Conservation (phyloP, 2,888 invertebrate genomes). For the Heteropelma amictum region DNA sequence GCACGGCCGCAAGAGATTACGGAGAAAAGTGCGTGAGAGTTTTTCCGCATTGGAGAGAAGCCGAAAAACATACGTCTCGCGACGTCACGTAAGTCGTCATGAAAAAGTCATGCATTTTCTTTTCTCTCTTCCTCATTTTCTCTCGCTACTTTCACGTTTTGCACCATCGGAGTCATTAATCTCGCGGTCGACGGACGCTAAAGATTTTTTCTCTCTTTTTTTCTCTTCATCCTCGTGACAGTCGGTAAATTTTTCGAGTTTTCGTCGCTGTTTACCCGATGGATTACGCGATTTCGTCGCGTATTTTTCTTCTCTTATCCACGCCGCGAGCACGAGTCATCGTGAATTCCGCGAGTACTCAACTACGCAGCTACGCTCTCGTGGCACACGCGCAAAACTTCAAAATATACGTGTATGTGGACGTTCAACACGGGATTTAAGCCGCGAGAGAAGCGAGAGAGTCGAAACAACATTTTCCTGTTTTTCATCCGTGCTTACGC, state of each 20-base stretch:
- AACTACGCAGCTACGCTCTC: slow-evolving; percentile 29
- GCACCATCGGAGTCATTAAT: no score
- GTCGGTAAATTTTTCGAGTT: not conserved
- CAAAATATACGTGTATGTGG: not conserved
- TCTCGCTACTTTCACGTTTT: no score
- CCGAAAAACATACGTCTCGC: not conserved
- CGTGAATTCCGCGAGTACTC: slow-evolving; percentile 5
- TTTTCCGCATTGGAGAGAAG: not conserved
- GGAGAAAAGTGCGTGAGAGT: not conserved
- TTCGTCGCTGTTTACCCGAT: not conserved
- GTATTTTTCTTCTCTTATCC: not conserved
- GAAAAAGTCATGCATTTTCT: not conserved
- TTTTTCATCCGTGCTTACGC: slow-evolving; percentile 16
- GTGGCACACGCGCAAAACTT: slow-evolving; percentile 29
- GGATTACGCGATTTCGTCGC: not conserved
- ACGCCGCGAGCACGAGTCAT: not conserved
- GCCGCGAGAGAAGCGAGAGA: no score
- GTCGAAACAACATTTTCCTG: no score
- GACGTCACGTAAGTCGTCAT: slow-evolving; percentile 7
- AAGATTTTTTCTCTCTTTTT: no score
- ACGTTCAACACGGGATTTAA: no score
- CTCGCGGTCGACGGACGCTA: no score
- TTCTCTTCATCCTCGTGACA: not conserved
- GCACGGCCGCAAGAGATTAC: no score
- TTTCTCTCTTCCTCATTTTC: no score